Evolutionary conservation across 1,140 invertebrate genomes (phyloP).

Genomic region (Pteromalus puparum): DNA sequence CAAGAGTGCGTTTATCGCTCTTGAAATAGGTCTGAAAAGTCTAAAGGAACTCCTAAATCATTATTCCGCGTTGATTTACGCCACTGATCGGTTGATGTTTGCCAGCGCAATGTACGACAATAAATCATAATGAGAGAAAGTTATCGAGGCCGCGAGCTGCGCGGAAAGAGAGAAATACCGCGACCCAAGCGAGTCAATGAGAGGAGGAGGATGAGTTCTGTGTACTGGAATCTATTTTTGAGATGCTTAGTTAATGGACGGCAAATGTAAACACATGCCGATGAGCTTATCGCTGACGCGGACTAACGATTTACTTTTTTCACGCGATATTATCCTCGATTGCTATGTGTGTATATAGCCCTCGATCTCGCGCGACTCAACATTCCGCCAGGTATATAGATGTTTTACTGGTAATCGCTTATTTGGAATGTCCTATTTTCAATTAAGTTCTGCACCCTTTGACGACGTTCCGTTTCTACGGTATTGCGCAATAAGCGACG

Average conservation of each 20-base stretch:
- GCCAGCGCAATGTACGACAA: background rate
- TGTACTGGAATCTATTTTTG: background rate
- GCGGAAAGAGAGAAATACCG: background rate
- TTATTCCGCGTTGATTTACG: background rate
- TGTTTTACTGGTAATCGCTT: no score
- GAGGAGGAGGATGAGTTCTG: background rate
- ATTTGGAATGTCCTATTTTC: no score
- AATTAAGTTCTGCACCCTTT: no score
- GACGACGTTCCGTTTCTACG: no score
- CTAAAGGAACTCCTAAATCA: background rate
- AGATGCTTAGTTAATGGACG: slow-evolving; percentile 1
- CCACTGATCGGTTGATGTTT: background rate
- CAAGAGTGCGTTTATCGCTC: no score
- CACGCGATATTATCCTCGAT: no score
- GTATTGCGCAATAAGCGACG: no score
- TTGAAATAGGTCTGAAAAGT: background rate
- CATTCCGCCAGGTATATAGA: no score
- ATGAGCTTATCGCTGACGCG: background rate
- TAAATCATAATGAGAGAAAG: slow-evolving; percentile 23
- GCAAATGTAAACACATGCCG: background rate
- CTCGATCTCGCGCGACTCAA: no score
- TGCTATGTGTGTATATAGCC: no score
- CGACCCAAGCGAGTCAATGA: background rate
- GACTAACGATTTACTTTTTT: background rate
- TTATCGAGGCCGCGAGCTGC: background rate